Conservation (phyloP, 2,888 invertebrate genomes). For the Perithous albicinctus region DNA sequence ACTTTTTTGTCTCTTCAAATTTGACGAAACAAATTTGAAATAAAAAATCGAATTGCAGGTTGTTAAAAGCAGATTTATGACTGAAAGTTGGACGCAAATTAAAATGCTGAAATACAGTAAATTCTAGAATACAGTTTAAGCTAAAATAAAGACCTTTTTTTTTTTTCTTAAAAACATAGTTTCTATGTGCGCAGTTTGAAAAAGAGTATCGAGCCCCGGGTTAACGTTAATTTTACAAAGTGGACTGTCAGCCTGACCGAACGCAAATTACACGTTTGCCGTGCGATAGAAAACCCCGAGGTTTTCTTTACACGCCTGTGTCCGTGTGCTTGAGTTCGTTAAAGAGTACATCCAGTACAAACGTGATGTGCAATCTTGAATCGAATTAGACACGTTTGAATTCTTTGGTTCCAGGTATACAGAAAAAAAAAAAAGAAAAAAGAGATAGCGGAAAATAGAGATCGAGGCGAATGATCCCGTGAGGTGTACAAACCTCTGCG, state of each 20-base stretch:
- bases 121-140: background rate
- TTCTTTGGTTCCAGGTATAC: conserved; percentile 35
- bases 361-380: conserved; percentile 50
- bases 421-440: no score
- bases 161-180: no score
- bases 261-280: conserved; percentile 64
- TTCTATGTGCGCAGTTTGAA: conserved; percentile 1
- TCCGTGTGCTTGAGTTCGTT: conserved; percentile 48
- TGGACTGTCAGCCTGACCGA: conserved; percentile 64
- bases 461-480: conserved; percentile 49
- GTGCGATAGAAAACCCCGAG: conserved; percentile 36
- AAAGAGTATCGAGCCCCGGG: conserved; percentile 34
- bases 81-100: background rate
- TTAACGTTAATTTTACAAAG: conserved; percentile 62
- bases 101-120: background rate
- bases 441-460: conserved; percentile 28
- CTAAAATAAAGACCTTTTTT: background rate
- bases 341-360: conserved; percentile 15
- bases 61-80: conserved; percentile 30
- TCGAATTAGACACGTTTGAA: conserved; percentile 55
- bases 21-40: no score
- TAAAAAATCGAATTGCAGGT: conserved; percentile 14
- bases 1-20: no score
- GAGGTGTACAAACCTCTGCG: conserved; percentile 16
- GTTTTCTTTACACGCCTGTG: conserved; percentile 34